phyloP scores from a whole-genome alignment of 2,797 vertebrate species.

The Acanthurus leucopareius region DNA sequence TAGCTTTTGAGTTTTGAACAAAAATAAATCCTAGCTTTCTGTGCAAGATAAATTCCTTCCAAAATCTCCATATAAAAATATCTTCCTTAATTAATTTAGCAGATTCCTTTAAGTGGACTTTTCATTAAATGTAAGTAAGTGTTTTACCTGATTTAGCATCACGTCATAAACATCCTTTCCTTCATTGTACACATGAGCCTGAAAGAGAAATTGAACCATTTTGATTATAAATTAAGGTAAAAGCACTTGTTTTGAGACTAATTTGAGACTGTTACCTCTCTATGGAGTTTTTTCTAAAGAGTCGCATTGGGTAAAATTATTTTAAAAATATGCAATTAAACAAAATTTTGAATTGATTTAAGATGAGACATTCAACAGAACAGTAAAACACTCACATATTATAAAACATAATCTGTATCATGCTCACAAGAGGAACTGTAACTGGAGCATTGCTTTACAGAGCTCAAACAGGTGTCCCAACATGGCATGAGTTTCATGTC shows the following conservation, averaged over 20 bases:
- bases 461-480: slow-evolving; percentile 21
- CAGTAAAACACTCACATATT: background rate
- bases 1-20: background rate
- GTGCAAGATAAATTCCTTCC: background rate
- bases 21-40: too few relatives aligned
- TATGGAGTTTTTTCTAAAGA: too few relatives aligned
- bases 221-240: background rate
- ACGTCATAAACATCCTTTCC: slow-evolving; percentile 89
- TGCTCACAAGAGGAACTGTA: background rate
- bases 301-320: too few relatives aligned
- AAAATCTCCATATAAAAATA: background rate
- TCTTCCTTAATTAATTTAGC: background rate
- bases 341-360: too few relatives aligned
- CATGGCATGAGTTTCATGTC: background rate
- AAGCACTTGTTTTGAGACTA: background rate
- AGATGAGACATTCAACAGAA: too few relatives aligned
- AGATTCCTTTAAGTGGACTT: background rate
- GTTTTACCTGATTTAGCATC: slow-evolving; percentile 93
- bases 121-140: background rate
- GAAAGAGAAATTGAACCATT: slow-evolving; percentile 29
- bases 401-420: background rate
- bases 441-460: background rate
- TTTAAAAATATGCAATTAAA: too few relatives aligned
- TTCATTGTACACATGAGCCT: slow-evolving; percentile 92
- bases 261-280: too few relatives aligned